Base-by-base conservation (phyloP, 2,113 vertebrate species). In the Mixornis gularis region DNA sequence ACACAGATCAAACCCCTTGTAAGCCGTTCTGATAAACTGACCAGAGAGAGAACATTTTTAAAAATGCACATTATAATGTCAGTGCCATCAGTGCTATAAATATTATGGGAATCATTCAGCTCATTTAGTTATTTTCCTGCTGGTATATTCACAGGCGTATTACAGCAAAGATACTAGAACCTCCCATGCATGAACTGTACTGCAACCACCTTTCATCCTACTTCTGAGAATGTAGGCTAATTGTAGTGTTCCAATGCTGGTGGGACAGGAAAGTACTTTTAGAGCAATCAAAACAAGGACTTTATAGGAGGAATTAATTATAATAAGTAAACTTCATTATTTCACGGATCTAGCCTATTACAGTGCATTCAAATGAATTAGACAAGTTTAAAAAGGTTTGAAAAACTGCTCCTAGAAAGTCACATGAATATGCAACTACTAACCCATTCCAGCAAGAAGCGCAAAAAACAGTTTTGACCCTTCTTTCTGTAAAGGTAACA, bases 371-470 rank as follows among this genome's bases (percentile, higher is more conserved):
- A 51, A 73, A 87, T 71, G 34, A 68, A 78, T 56, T 12, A 79
- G 14, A 43, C 6, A 43, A 44, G 30, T 60, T 70, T 63, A 3
- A 51, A 87, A 87, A 63, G 12, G 14, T 65, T 36, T n/a, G 17
- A 77, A 70, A 92, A 86, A 14, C 36, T 66, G 46, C 43, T 82
- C 27, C 25, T 76, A 52, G 17, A 74, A 73, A 12, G 6, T 21
- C 29, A 83, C 19, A 74, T 2, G 1, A 63, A 59, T 52, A 68
- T n/a, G 53, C 27, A 44, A 43, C 0, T 0, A 58, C 21, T 86
- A 80, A 74, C 6, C 18, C 3, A 0, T 63, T 51, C 53, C 13
- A 66, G 10, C 8, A 80, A 49, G 24, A 81, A 84, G 18, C 17
- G 10, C 20, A 78, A 70, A 77, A 49, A 12, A 0, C 30, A 36